Evolutionary conservation across 2,113 vertebrate species (phyloP), one percentile per base, ranked within the genome.

Genomic region (Podilymbus podiceps): DNA sequence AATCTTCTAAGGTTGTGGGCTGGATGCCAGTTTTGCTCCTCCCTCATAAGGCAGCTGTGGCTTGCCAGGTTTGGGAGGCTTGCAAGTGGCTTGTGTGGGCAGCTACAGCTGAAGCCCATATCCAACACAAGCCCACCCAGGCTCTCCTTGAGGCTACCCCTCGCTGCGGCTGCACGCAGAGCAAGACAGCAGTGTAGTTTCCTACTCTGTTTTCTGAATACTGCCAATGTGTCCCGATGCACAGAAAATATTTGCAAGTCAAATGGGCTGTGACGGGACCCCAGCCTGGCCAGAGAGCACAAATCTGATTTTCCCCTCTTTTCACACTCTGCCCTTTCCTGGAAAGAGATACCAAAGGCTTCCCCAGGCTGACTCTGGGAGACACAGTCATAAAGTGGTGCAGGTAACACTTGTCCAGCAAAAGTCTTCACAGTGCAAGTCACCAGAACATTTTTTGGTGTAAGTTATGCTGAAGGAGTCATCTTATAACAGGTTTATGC

Each of bases 1-100:
- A 68, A 93, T 91, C 80, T 89, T 81, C 81, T 58, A 52, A 62
- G 31, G 76, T 30, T 74, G 68, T 60, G 44, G 93, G 93, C 80
- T 63, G 50, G 42, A 35, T 89, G 93, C 96, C 93, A 96, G 55
- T 71, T 86, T 90, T 90, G 20, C 73, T 93, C 52, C 80, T 93
- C 60, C 76, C 22, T 89, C 47, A 2, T 40, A 42, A 67, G 11
- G 80, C 93, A 86, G 89, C 84, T 90, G 72, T 21, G 30, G 40
- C 40, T 76, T 72, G 20, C 38, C 38, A 50, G 67, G 42, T 77
- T 0, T 50, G 21, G 27, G 53, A 92, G 42, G 49, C 59, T 88
- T 66, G 59, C 38, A 63, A 92, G 71, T 87, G 79, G 68, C n/a
- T 80, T 86, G 22, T 77, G 55, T 67, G 75, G 55, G 85, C 90